Evolutionary conservation across 2,888 invertebrate genomes (phyloP).

Genomic region (Pandemis cinnamomeana): DNA sequence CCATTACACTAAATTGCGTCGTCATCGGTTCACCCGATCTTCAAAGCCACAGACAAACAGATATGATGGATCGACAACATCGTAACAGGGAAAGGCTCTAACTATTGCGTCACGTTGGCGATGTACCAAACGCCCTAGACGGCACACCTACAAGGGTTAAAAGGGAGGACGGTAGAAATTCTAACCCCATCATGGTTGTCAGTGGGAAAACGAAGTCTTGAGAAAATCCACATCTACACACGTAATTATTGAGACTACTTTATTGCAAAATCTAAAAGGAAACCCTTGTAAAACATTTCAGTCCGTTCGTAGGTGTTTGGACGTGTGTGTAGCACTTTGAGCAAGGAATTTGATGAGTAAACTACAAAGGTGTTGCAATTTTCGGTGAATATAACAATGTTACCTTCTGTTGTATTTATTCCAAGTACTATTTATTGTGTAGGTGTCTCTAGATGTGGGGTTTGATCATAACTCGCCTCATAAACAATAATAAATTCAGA

Average conservation of each 20-base stretch:
- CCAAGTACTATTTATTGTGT: background rate
- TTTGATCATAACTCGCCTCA: background rate
- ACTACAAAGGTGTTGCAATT: background rate
- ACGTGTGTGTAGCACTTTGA: background rate
- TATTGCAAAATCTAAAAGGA: no score
- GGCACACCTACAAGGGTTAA: background rate
- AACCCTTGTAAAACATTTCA: no score
- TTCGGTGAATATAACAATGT: background rate
- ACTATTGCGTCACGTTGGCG: background rate
- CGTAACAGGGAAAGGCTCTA: slow-evolving; percentile 2
- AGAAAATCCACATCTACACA: no score
- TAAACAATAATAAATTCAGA: background rate
- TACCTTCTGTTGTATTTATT: background rate
- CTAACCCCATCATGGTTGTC: no score
- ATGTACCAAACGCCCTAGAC: background rate
- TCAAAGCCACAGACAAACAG: background rate
- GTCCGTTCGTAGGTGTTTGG: no score
- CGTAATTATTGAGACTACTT: no score
- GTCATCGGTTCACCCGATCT: background rate
- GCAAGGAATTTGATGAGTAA: background rate
- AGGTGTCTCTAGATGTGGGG: background rate
- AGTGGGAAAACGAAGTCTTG: no score
- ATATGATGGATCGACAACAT: background rate
- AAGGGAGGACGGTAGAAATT: no score
- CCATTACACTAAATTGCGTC: background rate